phyloP scores from a whole-genome alignment of 2,797 vertebrate genomes.

The Phoxinus dragarum region DNA sequence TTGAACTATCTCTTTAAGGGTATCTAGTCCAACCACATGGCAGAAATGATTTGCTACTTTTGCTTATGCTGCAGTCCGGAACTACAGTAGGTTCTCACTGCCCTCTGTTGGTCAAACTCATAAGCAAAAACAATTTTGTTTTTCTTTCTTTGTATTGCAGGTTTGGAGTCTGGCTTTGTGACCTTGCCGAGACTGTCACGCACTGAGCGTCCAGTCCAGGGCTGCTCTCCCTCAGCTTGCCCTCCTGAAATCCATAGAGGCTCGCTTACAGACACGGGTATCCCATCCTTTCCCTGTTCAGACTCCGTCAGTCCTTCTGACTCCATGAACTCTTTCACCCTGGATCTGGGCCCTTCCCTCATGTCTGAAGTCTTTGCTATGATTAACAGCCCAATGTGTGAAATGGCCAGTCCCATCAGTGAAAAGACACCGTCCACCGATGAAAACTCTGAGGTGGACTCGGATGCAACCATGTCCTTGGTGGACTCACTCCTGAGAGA shows the following conservation, averaged over 20 bases:
- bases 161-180: slow-evolving; percentile 91
- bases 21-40: not conserved
- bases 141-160: slow-evolving; percentile 68
- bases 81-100: slow-evolving; percentile 14
- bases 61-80: not conserved
- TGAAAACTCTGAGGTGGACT: slow-evolving; percentile 73
- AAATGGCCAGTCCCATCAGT: slow-evolving; percentile 61
- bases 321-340: slow-evolving; percentile 91
- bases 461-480: slow-evolving; percentile 69
- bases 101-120: slow-evolving; percentile 54
- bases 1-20: not conserved
- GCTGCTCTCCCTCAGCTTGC: slow-evolving; percentile 67
- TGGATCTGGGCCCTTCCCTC: slow-evolving; percentile 96
- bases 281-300: slow-evolving; percentile 74
- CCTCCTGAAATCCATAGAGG: slow-evolving; percentile 72
- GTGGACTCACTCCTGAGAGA: slow-evolving; percentile 78
- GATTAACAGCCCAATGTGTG: slow-evolving; percentile 80
- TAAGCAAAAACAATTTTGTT: not conserved
- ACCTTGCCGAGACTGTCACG: slow-evolving; percentile 90
- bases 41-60: not conserved
- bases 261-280: slow-evolving; percentile 71
- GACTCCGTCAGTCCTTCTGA: slow-evolving; percentile 81
- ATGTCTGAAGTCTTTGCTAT: slow-evolving; percentile 93
- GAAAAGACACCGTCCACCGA: slow-evolving; percentile 64
- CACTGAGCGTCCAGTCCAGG: slow-evolving; percentile 81